Evolutionary conservation across 30 jellyfish, hydroid and myxozoan species (phyloP), one percentile per base, ranked within the genome.

Genomic region (Aurelia coerulea): DNA sequence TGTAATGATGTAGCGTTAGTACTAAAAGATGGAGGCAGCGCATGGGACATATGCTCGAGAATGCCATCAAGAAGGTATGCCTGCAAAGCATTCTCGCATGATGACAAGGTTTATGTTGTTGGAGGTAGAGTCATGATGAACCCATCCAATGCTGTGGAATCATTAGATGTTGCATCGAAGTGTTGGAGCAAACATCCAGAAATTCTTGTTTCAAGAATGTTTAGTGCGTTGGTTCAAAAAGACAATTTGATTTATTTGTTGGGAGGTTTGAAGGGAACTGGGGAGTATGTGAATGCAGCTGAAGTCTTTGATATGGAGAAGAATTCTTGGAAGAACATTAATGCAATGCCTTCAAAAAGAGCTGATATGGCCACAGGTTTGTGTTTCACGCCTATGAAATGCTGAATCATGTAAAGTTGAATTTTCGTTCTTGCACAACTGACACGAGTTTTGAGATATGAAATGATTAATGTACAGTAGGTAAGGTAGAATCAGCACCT

Each of bases 321-420:
- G 58, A 68, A 70, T 16, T 68, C 77, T 13, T 78, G 90, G 91
- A 62, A 31, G 49, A 78, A 62, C 51, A 60, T 79, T 31, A 69
- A 81, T 18, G 87, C 91, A 14, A 51, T 88, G 91, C 96, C 83
- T 2, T 78, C 91, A 32, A 88, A 69, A 68, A 80, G 96, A 60
- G 96, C 96, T 41, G 96, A 88, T 65, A 88, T 88, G 96, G 85
- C 96, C 23, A 14, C 83, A 39, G 96, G 91, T 88, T 60, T 11
- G 76, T 11, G 76, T 54, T 73, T 18, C n/a, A 10, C 4, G 7
- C 9, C 7, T 5, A 41, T 8, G 4, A 17, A 29, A 31, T 16
- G 6, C 9, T 39, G 51, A 39, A 39, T 39, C 51, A 39, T 39
- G 8, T 39, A 9, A 39, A 39, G 6, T 39, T 39, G 6, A 39